Conservation (phyloP, 2,113 vertebrate species). For the Symphodus melops region DNA sequence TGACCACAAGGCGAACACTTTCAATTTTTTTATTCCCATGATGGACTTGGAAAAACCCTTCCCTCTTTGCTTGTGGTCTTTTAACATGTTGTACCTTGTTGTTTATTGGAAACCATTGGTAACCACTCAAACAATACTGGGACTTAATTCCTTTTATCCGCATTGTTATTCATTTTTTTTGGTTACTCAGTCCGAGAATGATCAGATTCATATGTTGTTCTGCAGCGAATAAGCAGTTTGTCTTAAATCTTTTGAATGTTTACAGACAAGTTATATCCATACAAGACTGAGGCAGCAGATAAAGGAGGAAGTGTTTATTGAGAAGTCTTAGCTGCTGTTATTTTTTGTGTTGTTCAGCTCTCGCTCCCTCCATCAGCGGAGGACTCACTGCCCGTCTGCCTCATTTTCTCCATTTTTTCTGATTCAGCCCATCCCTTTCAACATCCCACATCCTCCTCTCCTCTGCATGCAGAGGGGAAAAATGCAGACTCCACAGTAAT, state of each 20-base stretch:
- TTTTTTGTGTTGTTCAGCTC: slow-evolving; percentile 27
- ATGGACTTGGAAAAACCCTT: not conserved
- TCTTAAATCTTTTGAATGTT: too few relatives aligned
- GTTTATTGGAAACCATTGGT: not conserved
- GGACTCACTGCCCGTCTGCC: slow-evolving; percentile 32
- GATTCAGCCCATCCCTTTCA: slow-evolving; percentile 58
- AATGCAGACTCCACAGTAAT: slow-evolving; percentile 65
- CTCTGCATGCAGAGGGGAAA: slow-evolving; percentile 61
- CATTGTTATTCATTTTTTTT: not conserved
- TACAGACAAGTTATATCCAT: not conserved
- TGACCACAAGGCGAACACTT: not conserved
- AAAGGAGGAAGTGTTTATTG: not conserved
- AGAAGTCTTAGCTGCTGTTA: slow-evolving; percentile 43
- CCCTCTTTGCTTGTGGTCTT: not conserved
- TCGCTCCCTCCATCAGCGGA: slow-evolving; percentile 4
- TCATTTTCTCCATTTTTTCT: slow-evolving; percentile 61
- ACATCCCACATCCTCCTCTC: slow-evolving; percentile 69
- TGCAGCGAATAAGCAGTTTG: not conserved
- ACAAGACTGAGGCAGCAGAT: not conserved
- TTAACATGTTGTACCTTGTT: not conserved
- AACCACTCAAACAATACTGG: slow-evolving; percentile 1
- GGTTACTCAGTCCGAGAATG: not conserved
- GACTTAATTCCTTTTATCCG: not conserved
- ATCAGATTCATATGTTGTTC: not conserved
- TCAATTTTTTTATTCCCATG: not conserved